Percentiles rank a stretch among this genome's conserved stretches.
Evolutionary conservation across 2,113 vertebrate genomes (phyloP).

Genomic region (Crotalus viridis): DNA sequence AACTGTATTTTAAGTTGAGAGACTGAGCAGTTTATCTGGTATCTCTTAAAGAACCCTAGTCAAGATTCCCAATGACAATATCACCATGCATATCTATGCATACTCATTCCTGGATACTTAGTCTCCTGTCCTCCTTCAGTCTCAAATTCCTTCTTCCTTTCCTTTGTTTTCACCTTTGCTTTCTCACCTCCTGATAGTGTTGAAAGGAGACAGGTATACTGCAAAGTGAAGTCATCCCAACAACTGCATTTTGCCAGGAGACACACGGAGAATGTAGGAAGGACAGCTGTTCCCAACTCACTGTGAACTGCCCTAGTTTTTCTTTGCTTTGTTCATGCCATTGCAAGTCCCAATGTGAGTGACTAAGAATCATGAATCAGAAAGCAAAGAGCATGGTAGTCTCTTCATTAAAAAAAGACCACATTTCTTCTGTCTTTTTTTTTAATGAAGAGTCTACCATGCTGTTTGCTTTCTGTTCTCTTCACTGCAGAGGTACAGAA

Average conservation of each 20-base stretch:
- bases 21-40: not conserved
- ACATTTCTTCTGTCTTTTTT: no score
- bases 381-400: not conserved
- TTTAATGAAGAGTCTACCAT: no score
- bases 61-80: not conserved
- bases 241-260: not conserved
- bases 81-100: not conserved
- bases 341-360: not conserved
- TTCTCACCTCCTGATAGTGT: not conserved
- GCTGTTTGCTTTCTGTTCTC: not conserved
- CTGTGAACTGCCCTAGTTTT: not conserved
- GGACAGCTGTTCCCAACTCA: not conserved
- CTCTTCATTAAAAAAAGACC: not conserved
- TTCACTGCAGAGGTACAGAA: not conserved
- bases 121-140: not conserved
- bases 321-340: not conserved
- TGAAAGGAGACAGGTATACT: not conserved
- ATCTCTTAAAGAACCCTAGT: not conserved
- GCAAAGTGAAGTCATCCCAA: not conserved
- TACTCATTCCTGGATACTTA: not conserved
- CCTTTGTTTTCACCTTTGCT: not conserved
- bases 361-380: not conserved
- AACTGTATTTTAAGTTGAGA: not conserved
- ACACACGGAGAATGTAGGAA: not conserved
- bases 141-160: not conserved